These are phyloP conservation scores for Lathronympha strigana DNA, from an alignment of 2,888 invertebrate species.

Conservation along the genomic window DNA sequence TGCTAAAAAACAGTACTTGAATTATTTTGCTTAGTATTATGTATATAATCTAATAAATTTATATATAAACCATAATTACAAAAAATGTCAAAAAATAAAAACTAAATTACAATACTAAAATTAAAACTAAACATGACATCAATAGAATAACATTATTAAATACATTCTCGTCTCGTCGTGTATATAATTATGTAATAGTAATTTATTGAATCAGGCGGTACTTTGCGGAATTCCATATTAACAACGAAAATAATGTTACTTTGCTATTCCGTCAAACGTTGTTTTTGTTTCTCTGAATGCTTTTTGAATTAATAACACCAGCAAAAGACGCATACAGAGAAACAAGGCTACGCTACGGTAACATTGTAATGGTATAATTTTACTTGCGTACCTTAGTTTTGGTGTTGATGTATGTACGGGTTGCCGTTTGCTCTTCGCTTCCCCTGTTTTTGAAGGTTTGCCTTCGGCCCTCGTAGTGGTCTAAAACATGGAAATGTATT, in stretches of 20 bases:
- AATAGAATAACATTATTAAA: no score
- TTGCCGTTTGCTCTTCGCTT: slow-evolving; percentile 60
- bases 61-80: no score
- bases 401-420: slow-evolving; percentile 73
- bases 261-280: no score
- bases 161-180: no score
- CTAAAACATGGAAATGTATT: slow-evolving; percentile 52
- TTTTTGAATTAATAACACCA: neutral
- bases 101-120: no score
- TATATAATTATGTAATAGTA: no score
- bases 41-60: no score
- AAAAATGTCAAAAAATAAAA: no score
- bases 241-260: no score
- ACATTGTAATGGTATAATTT: neutral
- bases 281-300: neutral
- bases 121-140: no score
- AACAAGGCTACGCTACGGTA: neutral
- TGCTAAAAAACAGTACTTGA: slow-evolving; percentile 11
- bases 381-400: slow-evolving; percentile 58
- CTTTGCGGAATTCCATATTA: no score
- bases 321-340: neutral
- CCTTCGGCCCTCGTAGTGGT: slow-evolving; percentile 65
- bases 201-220: neutral
- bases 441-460: slow-evolving; percentile 56
- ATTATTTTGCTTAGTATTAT: neutral